Base-by-base conservation (phyloP, 2,797 vertebrate species). In the Pseudochirops corinnae region DNA sequence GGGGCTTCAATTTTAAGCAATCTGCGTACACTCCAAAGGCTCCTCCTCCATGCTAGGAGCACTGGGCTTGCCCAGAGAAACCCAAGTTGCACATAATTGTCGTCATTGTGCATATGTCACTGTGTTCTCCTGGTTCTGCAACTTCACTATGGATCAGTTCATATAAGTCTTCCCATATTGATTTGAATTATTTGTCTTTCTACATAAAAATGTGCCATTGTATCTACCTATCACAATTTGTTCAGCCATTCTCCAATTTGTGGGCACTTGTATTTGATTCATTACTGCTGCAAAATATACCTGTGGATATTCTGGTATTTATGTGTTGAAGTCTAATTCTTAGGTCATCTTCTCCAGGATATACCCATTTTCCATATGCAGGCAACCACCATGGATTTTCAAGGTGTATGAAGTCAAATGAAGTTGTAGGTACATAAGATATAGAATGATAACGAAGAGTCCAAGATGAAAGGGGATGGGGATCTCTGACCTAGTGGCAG, bases 361-460 rank as follows among this genome's bases (percentile, higher is more conserved):
- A 96, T 53, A 93, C 18, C 67, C 67, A 58, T 14, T 55, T 94
- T 93, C 90, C 52, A 58, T 55, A 90, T 16, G 53, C 55, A 74
- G 56, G 87, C 82, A 95, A 55, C 18, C 91, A 93, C 13, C 9
- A 90, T 13, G 11, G 93, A 29, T n/a, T 96, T 91, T 95, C 53
- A 74, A 92, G 93, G 52, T 82, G 3, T 93, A 4, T 92, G 39
- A 90, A 18, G n/a, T 60, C 55, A 96, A 91, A 93, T 57, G 31
- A 67, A 93, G 92, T 55, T 95, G 82, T 82, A 92, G 92, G 13
- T 12, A 92, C 39, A 50, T 92, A 50, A 62, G 82, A 93, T 92
- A 91, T 21, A 60, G 55, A 91, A 94, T 46, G 31, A 28, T 94
- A 62, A 93, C 90, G n/a, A 92, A 74, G 90, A 91, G 29, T 93